Base-by-base conservation (phyloP, 2,888 invertebrate genomes). In the Dendrolimus pini region DNA sequence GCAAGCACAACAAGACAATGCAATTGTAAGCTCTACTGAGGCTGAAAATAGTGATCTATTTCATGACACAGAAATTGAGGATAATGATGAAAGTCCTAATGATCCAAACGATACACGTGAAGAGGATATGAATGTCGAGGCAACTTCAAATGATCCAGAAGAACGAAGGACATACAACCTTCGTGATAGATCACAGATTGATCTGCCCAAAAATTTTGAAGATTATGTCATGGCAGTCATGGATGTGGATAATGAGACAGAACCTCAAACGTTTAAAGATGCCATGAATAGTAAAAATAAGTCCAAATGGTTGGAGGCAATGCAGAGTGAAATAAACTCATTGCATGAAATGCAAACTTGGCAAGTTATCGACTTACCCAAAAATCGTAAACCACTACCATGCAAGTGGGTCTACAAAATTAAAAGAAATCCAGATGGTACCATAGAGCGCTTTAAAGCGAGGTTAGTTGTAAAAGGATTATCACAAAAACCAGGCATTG, bases 401-500 rank as follows among this genome's bases (percentile, higher is more conserved):
- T 47, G 47, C 6, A 47, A 47, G 10, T 47, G 47, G 47, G 10
- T 47, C 10, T 47, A 10, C 9, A 9, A 10, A 10, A 47, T 47
- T 1, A 47, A 47, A 47, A 9, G 47, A 7, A 47, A 47, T 47
- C 47, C 47, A 47, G 47, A 47, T 47, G 47, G 47, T 10, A 47
- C 47, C 1, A 47, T 47, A 9, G 47, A 47, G 18, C 9, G 10
- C 1, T 47, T 3, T 10, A 47, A 47, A 10, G 47, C 47, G 1
- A 9, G 47, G 1, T 10, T 47, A 1, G 47, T 47, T 7, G 47
- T 58, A 42, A 60, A 58, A 55, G 58, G 57, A 1, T 61, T 14
- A 47, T 14, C 52, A n/a, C 58, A 61, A 54, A 54, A 55, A 41
- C 13, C 54, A 56, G 61, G 57, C 9, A 8, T 59, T 10, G 59